Evolutionary conservation across 2,888 invertebrate genomes (phyloP).

Genomic region (Anticlea derivata): DNA sequence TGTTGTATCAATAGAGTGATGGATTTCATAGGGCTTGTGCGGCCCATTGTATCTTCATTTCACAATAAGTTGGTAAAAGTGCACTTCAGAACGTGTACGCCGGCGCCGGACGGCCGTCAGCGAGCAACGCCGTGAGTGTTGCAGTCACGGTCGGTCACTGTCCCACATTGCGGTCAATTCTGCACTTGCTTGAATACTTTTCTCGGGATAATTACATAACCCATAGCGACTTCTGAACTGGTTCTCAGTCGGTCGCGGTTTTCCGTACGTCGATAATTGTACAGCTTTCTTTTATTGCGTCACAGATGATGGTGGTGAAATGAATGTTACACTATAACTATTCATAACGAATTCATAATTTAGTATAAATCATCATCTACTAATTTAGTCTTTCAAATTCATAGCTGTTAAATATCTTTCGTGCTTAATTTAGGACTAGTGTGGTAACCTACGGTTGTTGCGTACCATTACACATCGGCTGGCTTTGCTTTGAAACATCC

Average conservation of each 20-base stretch:
- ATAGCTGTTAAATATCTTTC: background rate
- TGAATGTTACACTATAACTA: conserved; percentile 7
- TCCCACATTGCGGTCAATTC: conserved; percentile 56
- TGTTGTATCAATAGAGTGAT: conserved; percentile 10
- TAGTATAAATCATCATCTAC: background rate
- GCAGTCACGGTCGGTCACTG: conserved; percentile 68
- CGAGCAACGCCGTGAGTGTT: background rate
- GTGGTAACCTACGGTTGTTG: too few species aligned
- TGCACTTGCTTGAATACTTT: conserved; percentile 46
- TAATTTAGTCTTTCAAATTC: background rate
- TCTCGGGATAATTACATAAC: conserved; percentile 44
- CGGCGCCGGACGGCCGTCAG: conserved; percentile 2
- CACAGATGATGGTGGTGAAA: conserved; percentile 33
- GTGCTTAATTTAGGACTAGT: too few species aligned
- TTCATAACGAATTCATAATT: background rate
- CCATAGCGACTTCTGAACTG: conserved; percentile 26
- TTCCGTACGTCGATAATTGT: conserved; percentile 29
- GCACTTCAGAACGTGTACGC: background rate
- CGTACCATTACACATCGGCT: too few species aligned
- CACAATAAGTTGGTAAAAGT: conserved; percentile 1
- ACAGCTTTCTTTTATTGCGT: conserved; percentile 38
- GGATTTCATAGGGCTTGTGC: conserved; percentile 12
- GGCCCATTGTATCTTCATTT: conserved; percentile 2
- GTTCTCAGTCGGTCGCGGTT: conserved; percentile 32
- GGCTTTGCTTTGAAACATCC: conserved; percentile 31